A percentile compares a stretch with the other conserved stretches of the same genome.
phyloP scores from a whole-genome alignment of 2,888 invertebrate species.

The Cremastinae sp. region DNA sequence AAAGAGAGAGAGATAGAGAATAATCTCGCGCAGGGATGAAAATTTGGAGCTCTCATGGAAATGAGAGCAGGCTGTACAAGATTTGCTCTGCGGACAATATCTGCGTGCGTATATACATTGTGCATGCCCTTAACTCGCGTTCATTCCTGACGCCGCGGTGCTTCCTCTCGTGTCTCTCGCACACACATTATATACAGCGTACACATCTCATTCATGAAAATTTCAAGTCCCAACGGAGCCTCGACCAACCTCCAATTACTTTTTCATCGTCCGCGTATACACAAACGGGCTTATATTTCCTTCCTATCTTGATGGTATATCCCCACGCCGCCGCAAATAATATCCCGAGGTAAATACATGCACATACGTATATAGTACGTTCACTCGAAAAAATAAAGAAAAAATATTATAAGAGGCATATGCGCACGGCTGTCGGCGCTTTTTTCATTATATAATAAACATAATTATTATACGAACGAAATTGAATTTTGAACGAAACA shows the following conservation, averaged over 20 bases:
- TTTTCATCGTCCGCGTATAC: slow-evolving; percentile 11
- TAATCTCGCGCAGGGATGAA: not conserved
- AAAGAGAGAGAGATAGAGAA: too few species aligned
- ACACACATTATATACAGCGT: not conserved
- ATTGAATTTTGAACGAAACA: too few species aligned
- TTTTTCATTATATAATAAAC: too few species aligned
- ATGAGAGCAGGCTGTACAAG: slow-evolving; percentile 14
- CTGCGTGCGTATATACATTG: too few species aligned
- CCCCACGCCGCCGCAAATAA: too few species aligned
- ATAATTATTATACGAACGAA: too few species aligned
- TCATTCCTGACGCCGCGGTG: too few species aligned
- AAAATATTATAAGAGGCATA: too few species aligned
- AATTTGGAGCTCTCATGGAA: slow-evolving; percentile 1
- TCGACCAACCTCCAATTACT: slow-evolving; percentile 42
- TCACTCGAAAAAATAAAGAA: too few species aligned
- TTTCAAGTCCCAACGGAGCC: slow-evolving; percentile 44
- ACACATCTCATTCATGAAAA: slow-evolving; percentile 43
- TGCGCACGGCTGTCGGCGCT: too few species aligned
- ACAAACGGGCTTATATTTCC: not conserved
- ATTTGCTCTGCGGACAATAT: slow-evolving; percentile 12
- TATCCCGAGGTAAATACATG: not conserved
- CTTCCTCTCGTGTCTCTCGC: too few species aligned
- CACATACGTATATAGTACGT: too few species aligned
- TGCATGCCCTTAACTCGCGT: slow-evolving; percentile 11
- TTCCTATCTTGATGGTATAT: not conserved